Base-by-base conservation (phyloP, 2,113 vertebrate species). In the Dipodomys spectabilis region DNA sequence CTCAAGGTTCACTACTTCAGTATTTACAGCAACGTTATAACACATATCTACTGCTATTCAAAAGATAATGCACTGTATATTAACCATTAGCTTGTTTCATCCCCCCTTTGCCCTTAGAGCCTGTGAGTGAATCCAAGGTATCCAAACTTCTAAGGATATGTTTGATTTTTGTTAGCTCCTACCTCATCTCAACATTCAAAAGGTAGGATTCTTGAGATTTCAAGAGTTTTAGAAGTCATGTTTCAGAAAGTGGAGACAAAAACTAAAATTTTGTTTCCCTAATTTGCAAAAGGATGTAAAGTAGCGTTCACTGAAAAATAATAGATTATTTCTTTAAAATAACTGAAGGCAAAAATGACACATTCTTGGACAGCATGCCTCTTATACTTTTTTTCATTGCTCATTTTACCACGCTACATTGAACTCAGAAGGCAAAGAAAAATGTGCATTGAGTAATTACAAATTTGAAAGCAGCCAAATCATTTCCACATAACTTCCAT, bases 381-480 rank as follows among this genome's bases (percentile, higher is more conserved):
- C 0, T 45, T 77, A 8, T 45, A 32, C 53, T 57, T 11, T 35
- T 80, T 39, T 57, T 49, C 67, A 57, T 69, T 28, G 6, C 1
- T 9, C 20, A 32, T 25, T 57, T 22, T 22, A 12, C 15, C 16
- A 67, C 44, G n/a, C 11, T 91, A 44, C 25, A 25, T 45, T 83
- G 68, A 25, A 88, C 78, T 88, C 74, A 82, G 44, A 80, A 86
- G 93, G 53, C 30, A 85, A 39, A 74, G 35, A 67, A 67, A 72
- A n/a, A 69, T 35, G 15, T 45, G 7, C 32, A 78, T 30, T 77
- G 20, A 71, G 32, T 78, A 73, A 78, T 86, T 67, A 25, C 20
- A 86, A 0, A 77, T 79, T 86, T 92, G 45, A 91, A 65, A 28
- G 3, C 1, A 74, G 13, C 2, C 4, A 82, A 64, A 82, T 83